Percentiles rank a stretch among this genome's conserved stretches.
Conservation (phyloP, 37 sponge, comb jelly and placozoan genomes). For the Lycopodina hypogea region DNA sequence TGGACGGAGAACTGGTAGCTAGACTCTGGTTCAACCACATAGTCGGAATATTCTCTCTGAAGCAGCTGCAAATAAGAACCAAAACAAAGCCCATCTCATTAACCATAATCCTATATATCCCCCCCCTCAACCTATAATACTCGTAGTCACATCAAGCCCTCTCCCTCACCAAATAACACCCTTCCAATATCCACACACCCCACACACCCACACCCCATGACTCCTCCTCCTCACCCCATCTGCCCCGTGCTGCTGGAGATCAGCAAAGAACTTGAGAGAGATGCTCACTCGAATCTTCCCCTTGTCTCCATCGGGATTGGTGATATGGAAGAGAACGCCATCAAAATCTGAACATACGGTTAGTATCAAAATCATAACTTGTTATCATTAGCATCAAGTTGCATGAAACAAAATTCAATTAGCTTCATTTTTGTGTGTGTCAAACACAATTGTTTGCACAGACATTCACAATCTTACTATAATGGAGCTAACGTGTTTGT, state of each 20-base stretch:
- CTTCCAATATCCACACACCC: background rate
- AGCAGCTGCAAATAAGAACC: conserved; percentile 57
- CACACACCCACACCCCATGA: background rate
- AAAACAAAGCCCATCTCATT: background rate
- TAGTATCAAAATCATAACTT: background rate
- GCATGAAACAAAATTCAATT: background rate
- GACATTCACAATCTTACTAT: background rate
- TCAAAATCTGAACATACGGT: conserved; percentile 79
- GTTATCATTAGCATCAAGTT: background rate
- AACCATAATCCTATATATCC: too few relatives aligned
- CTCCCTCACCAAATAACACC: background rate
- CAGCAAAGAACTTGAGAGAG: conserved; percentile 86
- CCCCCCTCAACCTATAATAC: background rate
- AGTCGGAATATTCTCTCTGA: conserved; percentile 64
- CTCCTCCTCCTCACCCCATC: conserved; percentile 58
- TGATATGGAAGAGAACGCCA: conserved; percentile 89
- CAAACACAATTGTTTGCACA: background rate
- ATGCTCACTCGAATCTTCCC: conserved; percentile 62
- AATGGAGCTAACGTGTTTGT: too few relatives aligned
- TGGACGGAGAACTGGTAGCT: conserved; percentile 84
- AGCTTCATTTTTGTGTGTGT: background rate
- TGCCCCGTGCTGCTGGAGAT: conserved; percentile 82
- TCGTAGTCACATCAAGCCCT: too few relatives aligned
- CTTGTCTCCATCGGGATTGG: conserved; percentile 77
- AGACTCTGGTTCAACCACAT: conserved; percentile 50